Evolutionary conservation across 2,113 vertebrate genomes (phyloP).

Genomic region (Pterocles burchelli): DNA sequence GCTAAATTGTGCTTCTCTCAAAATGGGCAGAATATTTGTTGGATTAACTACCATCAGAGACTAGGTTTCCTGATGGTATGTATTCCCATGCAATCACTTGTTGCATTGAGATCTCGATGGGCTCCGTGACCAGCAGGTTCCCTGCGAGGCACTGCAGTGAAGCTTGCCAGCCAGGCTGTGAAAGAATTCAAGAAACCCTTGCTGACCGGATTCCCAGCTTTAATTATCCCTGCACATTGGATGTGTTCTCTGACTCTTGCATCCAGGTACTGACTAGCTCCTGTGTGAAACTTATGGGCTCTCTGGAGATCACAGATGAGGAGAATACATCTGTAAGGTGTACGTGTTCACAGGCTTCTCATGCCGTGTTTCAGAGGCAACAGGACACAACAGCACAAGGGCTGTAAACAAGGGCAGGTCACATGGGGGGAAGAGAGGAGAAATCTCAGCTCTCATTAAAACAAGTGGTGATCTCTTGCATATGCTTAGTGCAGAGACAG

Average conservation of each 20-base stretch:
- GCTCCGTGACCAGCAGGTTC: neutral
- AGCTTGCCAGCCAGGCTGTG: neutral
- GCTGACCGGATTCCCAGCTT: neutral
- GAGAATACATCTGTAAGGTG: too few species aligned
- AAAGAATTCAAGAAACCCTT: neutral
- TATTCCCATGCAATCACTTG: neutral
- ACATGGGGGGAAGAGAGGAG: neutral
- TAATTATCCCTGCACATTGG: neutral
- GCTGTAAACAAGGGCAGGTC: neutral
- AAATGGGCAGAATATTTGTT: neutral
- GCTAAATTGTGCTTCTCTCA: neutral
- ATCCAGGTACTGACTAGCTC: neutral
- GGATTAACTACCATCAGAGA: neutral
- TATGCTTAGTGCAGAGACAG: neutral
- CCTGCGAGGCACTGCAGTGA: neutral
- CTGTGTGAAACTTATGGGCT: neutral
- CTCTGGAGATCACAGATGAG: neutral
- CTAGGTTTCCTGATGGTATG: neutral
- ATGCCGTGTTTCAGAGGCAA: neutral
- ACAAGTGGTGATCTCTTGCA: neutral
- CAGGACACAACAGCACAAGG: neutral
- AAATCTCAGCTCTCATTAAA: neutral
- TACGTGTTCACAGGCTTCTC: neutral
- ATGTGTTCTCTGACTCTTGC: neutral
- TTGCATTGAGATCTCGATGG: accelerated